Percentiles rank a stretch among this genome's conserved stretches.
Conservation (phyloP, 2,888 invertebrate genomes). For the Incurvaria masculella region DNA sequence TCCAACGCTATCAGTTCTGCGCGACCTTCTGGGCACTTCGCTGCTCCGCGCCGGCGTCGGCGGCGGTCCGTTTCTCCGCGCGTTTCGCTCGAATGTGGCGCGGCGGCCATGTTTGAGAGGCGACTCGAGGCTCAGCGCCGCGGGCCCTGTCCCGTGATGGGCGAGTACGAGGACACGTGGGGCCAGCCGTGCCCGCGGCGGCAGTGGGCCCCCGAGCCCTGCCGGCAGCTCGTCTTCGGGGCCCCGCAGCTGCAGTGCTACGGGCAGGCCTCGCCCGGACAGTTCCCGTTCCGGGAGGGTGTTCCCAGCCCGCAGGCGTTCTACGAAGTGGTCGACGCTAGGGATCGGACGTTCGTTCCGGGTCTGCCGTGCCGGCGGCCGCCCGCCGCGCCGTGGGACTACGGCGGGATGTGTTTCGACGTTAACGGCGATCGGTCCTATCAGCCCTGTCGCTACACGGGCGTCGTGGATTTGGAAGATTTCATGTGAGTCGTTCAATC, state of each 20-base stretch:
- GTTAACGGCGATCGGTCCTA: constrained; percentile 51
- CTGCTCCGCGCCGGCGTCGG: not conserved
- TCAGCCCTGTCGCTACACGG: constrained; percentile 64
- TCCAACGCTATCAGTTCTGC: not conserved
- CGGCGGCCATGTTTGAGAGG: not conserved
- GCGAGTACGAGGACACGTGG: constrained; percentile 32
- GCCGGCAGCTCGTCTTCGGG: constrained; percentile 14
- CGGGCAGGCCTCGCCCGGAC: constrained; percentile 16
- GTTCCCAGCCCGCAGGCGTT: not conserved
- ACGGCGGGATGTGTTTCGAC: constrained; percentile 63
- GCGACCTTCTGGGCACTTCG: not conserved
- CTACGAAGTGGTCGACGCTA: constrained; percentile 19
- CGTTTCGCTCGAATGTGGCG: not conserved
- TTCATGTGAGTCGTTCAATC: constrained; percentile 75
- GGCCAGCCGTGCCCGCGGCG: constrained; percentile 31
- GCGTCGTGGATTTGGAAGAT: constrained; percentile 68
- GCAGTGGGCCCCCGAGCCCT: constrained; percentile 32
- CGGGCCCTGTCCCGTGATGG: constrained; percentile 29
- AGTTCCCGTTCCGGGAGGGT: constrained; percentile 13
- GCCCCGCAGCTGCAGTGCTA: constrained; percentile 30
- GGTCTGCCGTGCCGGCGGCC: constrained; percentile 49
- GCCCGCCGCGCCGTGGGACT: constrained; percentile 53
- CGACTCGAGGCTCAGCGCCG: not conserved
- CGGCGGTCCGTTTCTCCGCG: not conserved
- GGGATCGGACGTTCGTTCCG: constrained; percentile 20